Base-by-base conservation (phyloP, 2,888 invertebrate species). In the Tiphia femorata region DNA sequence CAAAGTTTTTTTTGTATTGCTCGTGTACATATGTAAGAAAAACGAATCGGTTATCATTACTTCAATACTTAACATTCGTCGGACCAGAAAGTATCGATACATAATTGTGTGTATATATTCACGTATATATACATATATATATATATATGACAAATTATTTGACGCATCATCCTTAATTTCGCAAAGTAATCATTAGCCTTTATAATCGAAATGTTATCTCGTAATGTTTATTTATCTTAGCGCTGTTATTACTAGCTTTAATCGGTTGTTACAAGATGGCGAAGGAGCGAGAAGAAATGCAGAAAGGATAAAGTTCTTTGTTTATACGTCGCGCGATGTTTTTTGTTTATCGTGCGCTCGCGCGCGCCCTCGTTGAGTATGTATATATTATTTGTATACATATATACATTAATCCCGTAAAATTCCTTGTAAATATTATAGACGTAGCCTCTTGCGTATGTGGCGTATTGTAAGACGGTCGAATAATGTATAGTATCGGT, bases 21-120 rank as follows among this genome's bases (percentile, higher is more conserved):
- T 23, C 51, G 33, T 58, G 58, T 59, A 67, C 30, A 63, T 69
- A 63, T 67, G 57, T 60, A 63, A 49, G 49, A 51, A 30, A 61
- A 65, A 16, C 16, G 53, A 62, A 57, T 52, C 62, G 58, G 56
- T 67, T 64, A 67, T 59, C 46, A 41, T 44, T 44, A 44, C 27
- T 29, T 62, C 58, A 74, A 72, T 75, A 76, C 76, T 75, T 78
- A 75, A 75, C 60, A 73, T 72, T 77, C 70, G 71, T 72, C 70
- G 70, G 71, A 74, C 66, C 74, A 78, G 67, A 72, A 62, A 62
- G 55, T 70, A 60, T 71, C 62, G 60, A 69, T 69, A 65, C 59
- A 64, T 55, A 64, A 54, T 38, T 64, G 51, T 44, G 30, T 43
- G 42, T 44, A 38, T 58, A 56, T 56, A 56, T 17, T 51, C 30